Evolutionary conservation across 2,113 vertebrate genomes (phyloP), one percentile per base, ranked within the genome.

Genomic region (Baryphthengus martii): DNA sequence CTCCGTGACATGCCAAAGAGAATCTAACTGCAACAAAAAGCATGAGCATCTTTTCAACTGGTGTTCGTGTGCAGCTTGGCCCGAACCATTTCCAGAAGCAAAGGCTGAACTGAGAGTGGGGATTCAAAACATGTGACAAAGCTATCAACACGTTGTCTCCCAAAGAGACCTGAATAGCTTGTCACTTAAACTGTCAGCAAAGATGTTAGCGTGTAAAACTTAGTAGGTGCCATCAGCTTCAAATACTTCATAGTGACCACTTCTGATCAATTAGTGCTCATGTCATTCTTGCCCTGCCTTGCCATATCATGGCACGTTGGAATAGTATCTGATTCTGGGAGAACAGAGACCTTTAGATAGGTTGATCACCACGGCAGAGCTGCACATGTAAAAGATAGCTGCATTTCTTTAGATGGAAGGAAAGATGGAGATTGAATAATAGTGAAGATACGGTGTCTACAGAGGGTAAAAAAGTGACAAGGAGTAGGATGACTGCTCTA

Each of bases 221-320:
- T 47, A 55, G 26, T 16, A 68, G 33, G 9, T 58, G 55, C 10
- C 28, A 63, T 23, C 68, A 75, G 8, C 74, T 52, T 67, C 53
- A 55, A 13, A 59, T 13, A 58, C 3, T 73, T 13, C 35, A 49
- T 39, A 52, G 35, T 28, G 62, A 70, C 33, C 8, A 19, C 17
- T 52, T 75, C 26, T 70, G 33, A 10, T 62, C 20, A 19, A 20
- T 59, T 50, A 16, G 26, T 31, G 40, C 16, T 25, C 17, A 3
- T 16, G 61, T 35, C 40, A 10, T 62, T 56, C 61, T 26, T 56
- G 24, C 29, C 17, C 9, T 21, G 81, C 25, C 63, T 33, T 53
- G 52, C 4, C 24, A 53, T 0, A 0, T 37, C 55, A 52, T 53
- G 73, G 31, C 52, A n/a, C 0, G 1, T 19, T 74, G 61, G 35